These are phyloP conservation scores for Sicus ferrugineus DNA, from an alignment of 2,888 invertebrate species.

Conservation along the genomic window DNA sequence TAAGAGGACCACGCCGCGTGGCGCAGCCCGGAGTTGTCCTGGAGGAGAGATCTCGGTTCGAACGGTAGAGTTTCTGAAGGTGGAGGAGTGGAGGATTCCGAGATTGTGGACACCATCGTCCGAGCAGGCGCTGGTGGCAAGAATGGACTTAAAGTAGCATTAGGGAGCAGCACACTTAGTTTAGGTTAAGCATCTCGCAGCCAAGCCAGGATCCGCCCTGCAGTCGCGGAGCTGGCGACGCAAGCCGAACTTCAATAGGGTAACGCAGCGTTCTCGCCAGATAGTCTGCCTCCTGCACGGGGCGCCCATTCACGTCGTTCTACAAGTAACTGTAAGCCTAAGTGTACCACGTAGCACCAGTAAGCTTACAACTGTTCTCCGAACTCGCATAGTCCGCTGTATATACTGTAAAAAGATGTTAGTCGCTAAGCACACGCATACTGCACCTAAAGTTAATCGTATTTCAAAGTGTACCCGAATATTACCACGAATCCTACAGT, in stretches of 20 bases:
- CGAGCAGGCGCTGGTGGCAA: neutral
- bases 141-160: conserved; percentile 15
- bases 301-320: neutral
- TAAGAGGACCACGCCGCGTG: neutral
- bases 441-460: neutral
- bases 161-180: neutral
- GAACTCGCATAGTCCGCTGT: conserved; percentile 40
- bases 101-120: conserved; percentile 8
- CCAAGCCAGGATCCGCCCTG: neutral
- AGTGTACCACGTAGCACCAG: no score
- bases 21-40: conserved; percentile 51
- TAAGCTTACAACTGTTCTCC: no score
- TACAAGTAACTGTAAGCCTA: no score
- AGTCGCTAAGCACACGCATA: neutral
- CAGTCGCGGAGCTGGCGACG: neutral
- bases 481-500: neutral
- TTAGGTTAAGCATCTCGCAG: neutral
- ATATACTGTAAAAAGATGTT: conserved; percentile 56
- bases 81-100: neutral
- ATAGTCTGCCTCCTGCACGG: neutral
- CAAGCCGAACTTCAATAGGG: neutral
- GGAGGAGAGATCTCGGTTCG: conserved; percentile 56
- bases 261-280: neutral
- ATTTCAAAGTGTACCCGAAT: neutral
- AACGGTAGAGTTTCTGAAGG: conserved; percentile 30